Evolutionary conservation across 2,113 vertebrate genomes (phyloP), one percentile per base, ranked within the genome.

Genomic region (Tylochromis polylepis): DNA sequence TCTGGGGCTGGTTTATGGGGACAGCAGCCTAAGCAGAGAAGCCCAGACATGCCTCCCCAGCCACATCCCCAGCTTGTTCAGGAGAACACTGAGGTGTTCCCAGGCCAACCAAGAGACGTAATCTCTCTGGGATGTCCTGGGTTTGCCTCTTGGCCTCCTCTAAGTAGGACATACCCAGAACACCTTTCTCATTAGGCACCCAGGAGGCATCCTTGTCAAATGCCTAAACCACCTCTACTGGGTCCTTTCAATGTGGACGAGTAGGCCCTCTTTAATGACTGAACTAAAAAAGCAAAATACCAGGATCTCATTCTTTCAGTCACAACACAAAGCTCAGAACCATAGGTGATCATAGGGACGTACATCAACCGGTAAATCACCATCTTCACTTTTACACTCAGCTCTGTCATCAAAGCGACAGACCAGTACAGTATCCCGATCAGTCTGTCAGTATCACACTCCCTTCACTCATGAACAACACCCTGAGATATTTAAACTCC

Each of bases 351-450:
- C 18, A 65, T 38, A 38, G 60, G 34, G 20, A 38, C 60, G 11
- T 38, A 0, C 60, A 1, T 22, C 60, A 38, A 38, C 34, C 11
- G 2, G 6, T 65, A 65, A 38, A 65, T n/a, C 1, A 0, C 14
- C 20, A 65, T 34, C 60, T 65, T 65, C 60, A 65, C 60, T 65
- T 38, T 65, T 36, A 65, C 18, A 2, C 20, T 65, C n/a, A 38
- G 60, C 60, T 65, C 11, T 2, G 3, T 38, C 60, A 36, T 65
- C 60, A 65, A 65, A 65, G 31, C 2, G 4, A 65, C 60, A 65
- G 60, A 65, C 4, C 31, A 31, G 31, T 31, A 31, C n/a, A n/a
- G n/a, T n/a, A n/a, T n/a, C 31, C 31, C 1, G 11, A 62, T 36
- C 18, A 36, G 31, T 12, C 10, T 36, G 59, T 62, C 31, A 65